Evolutionary conservation across 1,140 invertebrate species (phyloP).

Genomic region (Drosophila quadrilineata): DNA sequence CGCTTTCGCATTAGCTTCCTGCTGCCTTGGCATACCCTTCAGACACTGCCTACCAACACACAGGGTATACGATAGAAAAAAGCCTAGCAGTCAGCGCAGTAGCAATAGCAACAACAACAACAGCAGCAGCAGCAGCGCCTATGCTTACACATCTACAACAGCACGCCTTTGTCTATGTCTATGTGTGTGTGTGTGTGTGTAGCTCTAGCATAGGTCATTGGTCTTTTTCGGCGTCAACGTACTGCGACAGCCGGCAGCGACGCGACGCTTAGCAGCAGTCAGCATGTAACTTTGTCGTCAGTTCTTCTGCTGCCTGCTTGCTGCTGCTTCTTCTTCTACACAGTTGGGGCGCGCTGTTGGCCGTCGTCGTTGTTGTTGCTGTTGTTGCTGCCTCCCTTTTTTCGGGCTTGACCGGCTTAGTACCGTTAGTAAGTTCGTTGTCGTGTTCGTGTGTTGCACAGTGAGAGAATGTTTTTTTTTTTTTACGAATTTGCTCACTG

Average conservation of each 20-base stretch:
- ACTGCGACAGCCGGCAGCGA: slow-evolving; percentile 66
- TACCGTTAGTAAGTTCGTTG: slow-evolving; percentile 78
- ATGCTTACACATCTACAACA: slow-evolving; percentile 13
- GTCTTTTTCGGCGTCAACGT: slow-evolving; percentile 81
- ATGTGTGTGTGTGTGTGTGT: slow-evolving; percentile 19
- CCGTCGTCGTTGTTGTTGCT: neutral
- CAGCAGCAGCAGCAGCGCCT: slow-evolving; percentile 38
- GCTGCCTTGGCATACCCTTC: no score
- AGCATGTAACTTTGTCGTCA: slow-evolving; percentile 74
- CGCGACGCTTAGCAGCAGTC: slow-evolving; percentile 41
- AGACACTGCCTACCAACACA: no score
- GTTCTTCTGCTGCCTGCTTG: slow-evolving; percentile 42
- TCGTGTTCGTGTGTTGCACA: slow-evolving; percentile 39
- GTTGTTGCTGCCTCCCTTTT: slow-evolving; percentile 33
- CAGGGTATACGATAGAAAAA: slow-evolving; percentile 44
- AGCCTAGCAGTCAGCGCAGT: slow-evolving; percentile 42
- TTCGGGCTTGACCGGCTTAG: slow-evolving; percentile 73
- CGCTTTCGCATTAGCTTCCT: no score
- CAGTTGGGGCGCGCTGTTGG: no score
- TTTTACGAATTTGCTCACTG: slow-evolving; percentile 1
- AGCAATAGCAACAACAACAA: slow-evolving; percentile 28
- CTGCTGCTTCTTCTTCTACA: no score
- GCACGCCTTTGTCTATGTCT: neutral
- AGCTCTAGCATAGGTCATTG: slow-evolving; percentile 78
- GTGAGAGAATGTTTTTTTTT: slow-evolving; percentile 57